Evolutionary conservation across 2,888 invertebrate genomes (phyloP), one percentile per base, ranked within the genome.

Genomic region (Tryphoninae sp.): DNA sequence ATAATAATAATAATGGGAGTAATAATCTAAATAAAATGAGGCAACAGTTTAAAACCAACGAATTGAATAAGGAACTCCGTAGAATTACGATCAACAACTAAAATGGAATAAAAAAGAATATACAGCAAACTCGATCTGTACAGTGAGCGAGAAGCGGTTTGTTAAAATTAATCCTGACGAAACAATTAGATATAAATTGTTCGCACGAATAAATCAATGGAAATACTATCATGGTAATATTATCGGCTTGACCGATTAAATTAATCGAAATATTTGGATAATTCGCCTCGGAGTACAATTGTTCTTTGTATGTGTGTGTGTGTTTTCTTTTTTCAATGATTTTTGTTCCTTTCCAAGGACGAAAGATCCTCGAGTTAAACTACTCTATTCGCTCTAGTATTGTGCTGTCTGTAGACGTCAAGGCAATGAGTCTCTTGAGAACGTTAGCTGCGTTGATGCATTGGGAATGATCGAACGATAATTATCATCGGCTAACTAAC

Each of bases 21-120:
- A 75, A 64, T 65, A 77, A 55, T 72, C n/a, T 62, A 59, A 78
- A 78, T 78, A 81, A 78, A 78, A 78, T 55, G 78, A 78, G 61
- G 69, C 71, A 81, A 81, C 81, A 78, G 26, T 64, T 61, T 26
- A 64, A 79, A 78, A 69, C 11, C 26, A 65, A 65, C 51, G 58
- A 51, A 61, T 42, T 23, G 49, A 51, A 42, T 59, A 62, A 77
- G 11, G 16, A 16, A 53, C 53, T 16, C 8, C 53, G 16, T 53
- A 8, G 53, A 53, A 1, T 11, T 45, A 49, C 9, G 3, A 42
- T 58, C 33, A 73, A 69, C 53, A 53, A 59, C 19, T 19, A 76
- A 75, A 65, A 45, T 53, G 23, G 45, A 61, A 61, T 33, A 53
- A 51, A 53, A 26, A 51, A 19, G 19, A 76, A 68, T 19, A 76